Evolutionary conservation across 23 tunicate genomes (phyloP).

Genomic region (Aplidium turbinatum): DNA sequence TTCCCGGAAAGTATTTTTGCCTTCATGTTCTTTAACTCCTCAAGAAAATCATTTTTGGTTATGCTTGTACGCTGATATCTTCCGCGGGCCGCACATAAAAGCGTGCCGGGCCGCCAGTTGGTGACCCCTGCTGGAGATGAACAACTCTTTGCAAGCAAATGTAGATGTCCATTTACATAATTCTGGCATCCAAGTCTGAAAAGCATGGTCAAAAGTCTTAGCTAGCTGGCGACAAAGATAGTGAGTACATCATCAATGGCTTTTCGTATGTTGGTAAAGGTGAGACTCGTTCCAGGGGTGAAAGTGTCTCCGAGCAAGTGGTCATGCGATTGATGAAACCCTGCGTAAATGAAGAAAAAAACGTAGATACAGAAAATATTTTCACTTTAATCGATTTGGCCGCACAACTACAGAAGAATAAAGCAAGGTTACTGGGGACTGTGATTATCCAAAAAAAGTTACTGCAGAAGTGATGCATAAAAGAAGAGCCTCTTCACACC

Average conservation of each 20-base stretch:
- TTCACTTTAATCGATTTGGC: constrained; percentile 21
- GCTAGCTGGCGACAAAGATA: constrained; percentile 17
- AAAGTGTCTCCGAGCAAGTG: constrained; percentile 28
- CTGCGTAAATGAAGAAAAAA: constrained; percentile 2
- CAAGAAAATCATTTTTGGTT: too few relatives aligned
- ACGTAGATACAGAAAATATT: constrained; percentile 3
- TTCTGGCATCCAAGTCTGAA: constrained; percentile 10
- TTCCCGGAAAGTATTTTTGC: too few relatives aligned
- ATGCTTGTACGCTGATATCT: too few relatives aligned
- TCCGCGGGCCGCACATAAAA: too few relatives aligned
- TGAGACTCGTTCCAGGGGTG: constrained; percentile 11
- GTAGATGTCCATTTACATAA: constrained; percentile 21
- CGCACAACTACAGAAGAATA: constrained; percentile 6
- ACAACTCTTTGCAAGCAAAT: constrained; percentile 15
- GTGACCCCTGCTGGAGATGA: too few relatives aligned
- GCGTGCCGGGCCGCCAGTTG: too few relatives aligned
- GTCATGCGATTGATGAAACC: constrained; percentile 27
- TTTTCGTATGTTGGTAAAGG: constrained; percentile 14
- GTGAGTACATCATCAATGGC: constrained; percentile 1
- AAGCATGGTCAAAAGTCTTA: constrained; percentile 11
- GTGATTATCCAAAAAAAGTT: neutral
- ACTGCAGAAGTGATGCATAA: constrained; percentile 13
- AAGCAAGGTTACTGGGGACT: constrained; percentile 16
- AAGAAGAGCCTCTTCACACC: constrained; percentile 26
- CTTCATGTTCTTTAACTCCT: too few relatives aligned